Base-by-base conservation (phyloP, 2,797 vertebrate species). In the Argyrosomus regius region DNA sequence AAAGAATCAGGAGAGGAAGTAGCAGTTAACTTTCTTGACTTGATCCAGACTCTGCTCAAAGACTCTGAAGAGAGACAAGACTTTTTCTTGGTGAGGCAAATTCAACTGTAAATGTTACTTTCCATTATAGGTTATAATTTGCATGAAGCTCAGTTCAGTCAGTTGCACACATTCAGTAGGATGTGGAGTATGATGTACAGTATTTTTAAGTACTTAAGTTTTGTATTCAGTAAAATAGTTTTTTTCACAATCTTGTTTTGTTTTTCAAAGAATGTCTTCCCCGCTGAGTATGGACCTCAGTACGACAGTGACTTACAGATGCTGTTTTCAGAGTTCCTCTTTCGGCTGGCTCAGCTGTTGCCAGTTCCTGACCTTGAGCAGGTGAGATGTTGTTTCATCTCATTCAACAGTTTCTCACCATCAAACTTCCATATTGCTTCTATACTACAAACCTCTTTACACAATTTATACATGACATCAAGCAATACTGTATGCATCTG, bases 311-410 rank as follows among this genome's bases (percentile, higher is more conserved):
- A 96, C 39, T 79, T 97, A 76, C 94, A 96, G 83, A 95, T 89
- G 8, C 90, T 97, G 53, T 93, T 97, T 39, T 95, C 93, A 31
- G 96, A 97, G 87, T 97, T 97, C 45, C 77, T 95, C 48, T 93
- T 88, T 82, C 94, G 95, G 59, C 87, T 97, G 41, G 87, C 93
- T 80, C 95, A 95, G 84, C 86, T 96, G 53, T 67, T 97, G 52
- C 96, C 96, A 1, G 66, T 90, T 16, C 94, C 94, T 13, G 91
- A 94, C 49, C 78, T 95, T 0, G 87, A 95, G 80, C 94, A 97
- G 95, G 97, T 97, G 57, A 84, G 76, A 16, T 0, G 2, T 0
- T 0, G 2, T 0, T 5, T 45, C 4, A 17, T 43, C 6, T 45
- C 4, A 14, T 35, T 26, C 22, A 48, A 48, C n/a, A 20, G 0